Conservation (phyloP, 2,113 vertebrate species). For the Australoheros scitulus region DNA sequence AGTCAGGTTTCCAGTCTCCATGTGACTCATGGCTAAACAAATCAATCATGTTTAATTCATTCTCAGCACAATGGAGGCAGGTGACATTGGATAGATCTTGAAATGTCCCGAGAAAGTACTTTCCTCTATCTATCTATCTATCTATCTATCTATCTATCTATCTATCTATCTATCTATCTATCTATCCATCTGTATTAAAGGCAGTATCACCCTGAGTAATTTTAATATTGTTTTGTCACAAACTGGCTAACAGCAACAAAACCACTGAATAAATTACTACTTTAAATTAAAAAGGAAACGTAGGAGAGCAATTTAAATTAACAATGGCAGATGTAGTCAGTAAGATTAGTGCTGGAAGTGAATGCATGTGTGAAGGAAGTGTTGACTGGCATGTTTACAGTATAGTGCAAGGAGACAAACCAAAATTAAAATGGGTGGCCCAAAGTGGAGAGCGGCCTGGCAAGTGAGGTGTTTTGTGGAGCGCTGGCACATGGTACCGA, state of each 20-base stretch:
- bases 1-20: slow-evolving; percentile 59
- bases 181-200: neutral
- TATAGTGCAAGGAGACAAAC: neutral
- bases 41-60: slow-evolving; percentile 52
- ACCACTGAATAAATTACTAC: too few relatives aligned
- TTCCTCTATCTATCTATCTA: neutral
- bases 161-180: too few relatives aligned
- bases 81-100: slow-evolving; percentile 3
- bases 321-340: neutral
- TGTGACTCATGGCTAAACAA: slow-evolving; percentile 50
- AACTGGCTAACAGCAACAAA: neutral
- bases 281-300: too few relatives aligned
- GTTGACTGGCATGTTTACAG: neutral
- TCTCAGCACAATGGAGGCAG: neutral
- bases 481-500: neutral
- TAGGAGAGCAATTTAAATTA: neutral
- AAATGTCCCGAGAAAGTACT: neutral
- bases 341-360: neutral
- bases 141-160: neutral
- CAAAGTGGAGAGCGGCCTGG: neutral
- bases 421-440: too few relatives aligned
- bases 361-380: neutral
- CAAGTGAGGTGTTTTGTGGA: neutral
- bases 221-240: neutral
- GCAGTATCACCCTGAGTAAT: neutral